These are phyloP conservation scores for Smittia aterrima DNA, from an alignment of 2,888 invertebrate genomes.

Conservation along the genomic window DNA sequence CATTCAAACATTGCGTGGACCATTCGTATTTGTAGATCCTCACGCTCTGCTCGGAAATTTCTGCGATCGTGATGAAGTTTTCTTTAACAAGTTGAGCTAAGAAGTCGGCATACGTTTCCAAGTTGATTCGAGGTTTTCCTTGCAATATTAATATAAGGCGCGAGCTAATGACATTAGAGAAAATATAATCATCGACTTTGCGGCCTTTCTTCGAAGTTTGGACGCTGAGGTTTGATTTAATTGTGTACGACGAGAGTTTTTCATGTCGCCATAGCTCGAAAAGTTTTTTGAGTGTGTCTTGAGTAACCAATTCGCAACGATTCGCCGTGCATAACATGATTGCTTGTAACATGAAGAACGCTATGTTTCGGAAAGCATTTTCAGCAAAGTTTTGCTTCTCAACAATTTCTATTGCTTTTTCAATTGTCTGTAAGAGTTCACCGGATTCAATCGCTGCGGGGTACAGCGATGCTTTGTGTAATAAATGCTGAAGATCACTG, in stretches of 20 bases:
- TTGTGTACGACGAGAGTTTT: slow-evolving; percentile 44
- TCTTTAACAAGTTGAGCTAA: slow-evolving; percentile 57
- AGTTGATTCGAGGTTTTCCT: slow-evolving; percentile 48
- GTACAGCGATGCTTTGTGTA: slow-evolving; percentile 48
- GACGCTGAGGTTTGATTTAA: background rate
- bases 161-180: slow-evolving; percentile 42
- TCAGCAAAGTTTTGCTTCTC: slow-evolving; percentile 45
- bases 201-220: background rate
- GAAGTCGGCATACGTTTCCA: slow-evolving; percentile 54
- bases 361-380: slow-evolving; percentile 48
- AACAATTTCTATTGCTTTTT: slow-evolving; percentile 46
- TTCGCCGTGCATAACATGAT: slow-evolving; percentile 46
- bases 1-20: slow-evolving; percentile 49
- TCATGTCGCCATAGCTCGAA: slow-evolving; percentile 44
- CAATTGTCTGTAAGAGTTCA: slow-evolving; percentile 45
- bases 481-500: slow-evolving; percentile 49
- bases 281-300: slow-evolving; percentile 45
- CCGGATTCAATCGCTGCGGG: slow-evolving; percentile 46
- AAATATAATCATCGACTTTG: slow-evolving; percentile 36
- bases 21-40: slow-evolving; percentile 68
- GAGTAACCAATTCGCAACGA: slow-evolving; percentile 46
- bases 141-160: slow-evolving; percentile 35
- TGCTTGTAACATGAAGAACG: slow-evolving; percentile 47
- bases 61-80: slow-evolving; percentile 60
- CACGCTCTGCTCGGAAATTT: slow-evolving; percentile 65